Evolutionary conservation across 2,113 vertebrate species (phyloP).

Genomic region (Rissa tridactyla): DNA sequence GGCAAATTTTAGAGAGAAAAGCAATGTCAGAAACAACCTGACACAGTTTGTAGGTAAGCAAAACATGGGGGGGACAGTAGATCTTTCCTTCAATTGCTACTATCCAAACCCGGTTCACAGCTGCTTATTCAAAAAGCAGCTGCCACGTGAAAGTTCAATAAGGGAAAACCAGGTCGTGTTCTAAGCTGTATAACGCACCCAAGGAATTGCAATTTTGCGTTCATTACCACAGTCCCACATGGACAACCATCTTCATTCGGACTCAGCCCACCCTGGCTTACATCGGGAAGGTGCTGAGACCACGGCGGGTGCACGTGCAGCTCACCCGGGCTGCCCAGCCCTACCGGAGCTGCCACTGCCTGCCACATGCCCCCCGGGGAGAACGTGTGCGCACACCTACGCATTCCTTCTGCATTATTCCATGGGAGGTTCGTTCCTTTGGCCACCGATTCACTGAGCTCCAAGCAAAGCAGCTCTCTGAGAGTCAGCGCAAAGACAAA

Average conservation of each 20-base stretch:
- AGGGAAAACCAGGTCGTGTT: not conserved
- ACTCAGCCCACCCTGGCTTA: not conserved
- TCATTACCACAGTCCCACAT: not conserved
- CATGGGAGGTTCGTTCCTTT: not conserved
- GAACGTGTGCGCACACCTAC: not conserved
- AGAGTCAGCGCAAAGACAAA: not conserved
- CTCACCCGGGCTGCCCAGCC: not conserved
- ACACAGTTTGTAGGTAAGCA: not conserved
- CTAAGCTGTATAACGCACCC: not conserved
- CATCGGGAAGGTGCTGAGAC: not conserved
- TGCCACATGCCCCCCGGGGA: not conserved
- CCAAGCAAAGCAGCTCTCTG: not conserved
- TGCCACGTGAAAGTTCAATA: too few relatives aligned
- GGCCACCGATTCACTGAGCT: not conserved
- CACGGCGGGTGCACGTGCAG: not conserved
- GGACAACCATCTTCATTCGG: not conserved
- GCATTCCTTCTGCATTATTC: conserved; percentile 27
- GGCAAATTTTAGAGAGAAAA: not conserved
- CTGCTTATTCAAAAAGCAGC: not conserved
- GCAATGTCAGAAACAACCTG: not conserved
- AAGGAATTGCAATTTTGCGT: not conserved
- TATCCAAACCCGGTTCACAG: not conserved
- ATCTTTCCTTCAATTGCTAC: not conserved
- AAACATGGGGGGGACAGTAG: not conserved
- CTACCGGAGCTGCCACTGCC: conserved; percentile 16